Percentiles rank a stretch among this genome's conserved stretches.
Evolutionary conservation across 2,888 invertebrate genomes (phyloP).

Genomic region (Rhagonycha lutea): DNA sequence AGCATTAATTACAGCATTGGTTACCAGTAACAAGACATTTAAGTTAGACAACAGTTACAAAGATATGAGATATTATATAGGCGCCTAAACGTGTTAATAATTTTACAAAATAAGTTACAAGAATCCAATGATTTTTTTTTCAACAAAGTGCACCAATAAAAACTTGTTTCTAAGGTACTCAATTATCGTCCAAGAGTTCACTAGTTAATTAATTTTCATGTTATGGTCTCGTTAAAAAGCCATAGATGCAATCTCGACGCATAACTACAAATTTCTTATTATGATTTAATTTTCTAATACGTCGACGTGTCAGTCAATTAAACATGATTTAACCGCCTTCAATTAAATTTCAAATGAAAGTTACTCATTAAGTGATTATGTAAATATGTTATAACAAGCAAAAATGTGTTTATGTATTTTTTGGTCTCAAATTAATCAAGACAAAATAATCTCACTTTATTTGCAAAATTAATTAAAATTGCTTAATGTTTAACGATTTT

Average conservation of each 20-base stretch:
- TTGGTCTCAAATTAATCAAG: not conserved
- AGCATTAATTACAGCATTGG: not conserved
- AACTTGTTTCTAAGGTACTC: not conserved
- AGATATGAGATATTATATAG: not conserved
- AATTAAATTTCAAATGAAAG: not conserved
- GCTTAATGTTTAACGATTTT: not conserved
- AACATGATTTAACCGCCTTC: not conserved
- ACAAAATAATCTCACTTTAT: not conserved
- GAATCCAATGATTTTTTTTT: not conserved
- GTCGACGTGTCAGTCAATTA: constrained; percentile 1
- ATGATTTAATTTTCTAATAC: constrained; percentile 3
- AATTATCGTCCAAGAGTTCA: not conserved
- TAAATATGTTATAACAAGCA: not conserved
- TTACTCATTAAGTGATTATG: not conserved
- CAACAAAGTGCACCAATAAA: not conserved
- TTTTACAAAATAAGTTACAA: not conserved
- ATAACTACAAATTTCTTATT: constrained; percentile 3
- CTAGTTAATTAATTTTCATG: not conserved
- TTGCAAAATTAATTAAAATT: not conserved
- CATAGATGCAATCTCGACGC: not conserved
- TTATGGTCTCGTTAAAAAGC: not conserved
- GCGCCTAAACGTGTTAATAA: not conserved
- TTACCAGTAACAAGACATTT: not conserved
- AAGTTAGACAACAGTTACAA: not conserved
- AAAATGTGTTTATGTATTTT: not conserved